Conservation (phyloP, 2,888 invertebrate genomes). For the Dynastes tityus region DNA sequence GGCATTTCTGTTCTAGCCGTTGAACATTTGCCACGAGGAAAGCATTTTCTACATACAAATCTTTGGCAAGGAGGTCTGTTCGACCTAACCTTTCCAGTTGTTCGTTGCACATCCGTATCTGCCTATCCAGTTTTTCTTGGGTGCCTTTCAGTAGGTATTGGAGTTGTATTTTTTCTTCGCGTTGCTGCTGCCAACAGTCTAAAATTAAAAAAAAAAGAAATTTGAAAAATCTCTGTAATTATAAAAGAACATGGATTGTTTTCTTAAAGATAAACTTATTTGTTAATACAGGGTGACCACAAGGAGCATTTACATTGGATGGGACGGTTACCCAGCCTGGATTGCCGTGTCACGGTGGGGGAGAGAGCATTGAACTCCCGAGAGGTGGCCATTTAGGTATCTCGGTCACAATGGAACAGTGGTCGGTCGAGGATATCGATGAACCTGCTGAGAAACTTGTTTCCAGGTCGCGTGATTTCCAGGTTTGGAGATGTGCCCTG, state of each 20-base stretch:
- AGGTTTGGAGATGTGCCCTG: no score
- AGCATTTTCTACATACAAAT: conserved; percentile 89
- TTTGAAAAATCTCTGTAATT: not conserved
- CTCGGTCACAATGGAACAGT: no score
- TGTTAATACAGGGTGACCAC: no score
- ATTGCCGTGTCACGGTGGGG: no score
- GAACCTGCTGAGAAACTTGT: no score
- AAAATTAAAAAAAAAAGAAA: conserved; percentile 49
- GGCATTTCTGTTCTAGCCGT: conserved; percentile 74
- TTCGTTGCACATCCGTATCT: conserved; percentile 72
- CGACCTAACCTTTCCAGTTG: conserved; percentile 80
- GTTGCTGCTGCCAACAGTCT: conserved; percentile 75
- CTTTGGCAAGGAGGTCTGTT: conserved; percentile 85
- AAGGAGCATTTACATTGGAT: no score
- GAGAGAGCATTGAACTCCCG: no score
- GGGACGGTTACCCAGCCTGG: no score
- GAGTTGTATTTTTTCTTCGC: conserved; percentile 73
- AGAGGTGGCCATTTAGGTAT: no score
- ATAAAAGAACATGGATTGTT: conserved; percentile 1
- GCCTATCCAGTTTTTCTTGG: conserved; percentile 74
- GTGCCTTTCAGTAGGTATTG: conserved; percentile 72
- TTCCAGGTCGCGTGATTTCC: no score
- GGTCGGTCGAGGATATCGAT: no score
- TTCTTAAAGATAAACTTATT: no score
- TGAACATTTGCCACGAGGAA: conserved; percentile 80